phyloP scores from a whole-genome alignment of 2,113 vertebrate species.

The Python bivittatus region DNA sequence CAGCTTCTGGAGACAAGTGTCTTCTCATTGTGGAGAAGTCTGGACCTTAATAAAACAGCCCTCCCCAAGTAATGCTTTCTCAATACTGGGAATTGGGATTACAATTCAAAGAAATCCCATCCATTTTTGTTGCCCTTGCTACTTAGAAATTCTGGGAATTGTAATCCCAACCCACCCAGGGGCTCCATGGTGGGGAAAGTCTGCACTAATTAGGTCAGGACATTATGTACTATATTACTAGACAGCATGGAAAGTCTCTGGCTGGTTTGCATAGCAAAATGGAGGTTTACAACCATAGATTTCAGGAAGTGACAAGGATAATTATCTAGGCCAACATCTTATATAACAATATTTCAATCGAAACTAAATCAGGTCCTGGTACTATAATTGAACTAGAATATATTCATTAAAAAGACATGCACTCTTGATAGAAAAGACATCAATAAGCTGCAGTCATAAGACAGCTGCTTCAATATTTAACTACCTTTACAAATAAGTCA shows the following conservation, averaged over 20 bases:
- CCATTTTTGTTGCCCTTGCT: not conserved
- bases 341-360: not conserved
- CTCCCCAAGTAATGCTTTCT: not conserved
- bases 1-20: not conserved
- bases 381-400: not conserved
- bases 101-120: not conserved
- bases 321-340: slow-evolving; percentile 31
- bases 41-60: not conserved
- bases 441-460: not conserved
- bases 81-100: not conserved
- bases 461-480: not conserved
- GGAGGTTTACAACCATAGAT: slow-evolving; percentile 20
- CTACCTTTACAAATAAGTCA: not conserved
- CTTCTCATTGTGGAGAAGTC: not conserved
- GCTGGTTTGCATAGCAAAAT: not conserved
- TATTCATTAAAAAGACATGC: not conserved
- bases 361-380: not conserved
- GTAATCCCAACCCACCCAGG: not conserved
- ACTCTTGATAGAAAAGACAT: not conserved
- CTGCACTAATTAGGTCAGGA: not conserved
- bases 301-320: slow-evolving; percentile 4
- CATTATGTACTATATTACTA: not conserved
- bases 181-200: not conserved
- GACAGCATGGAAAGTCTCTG: not conserved
- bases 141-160: not conserved